phyloP scores from a whole-genome alignment of 1,140 invertebrate species.

The Saccostrea glomerata region DNA sequence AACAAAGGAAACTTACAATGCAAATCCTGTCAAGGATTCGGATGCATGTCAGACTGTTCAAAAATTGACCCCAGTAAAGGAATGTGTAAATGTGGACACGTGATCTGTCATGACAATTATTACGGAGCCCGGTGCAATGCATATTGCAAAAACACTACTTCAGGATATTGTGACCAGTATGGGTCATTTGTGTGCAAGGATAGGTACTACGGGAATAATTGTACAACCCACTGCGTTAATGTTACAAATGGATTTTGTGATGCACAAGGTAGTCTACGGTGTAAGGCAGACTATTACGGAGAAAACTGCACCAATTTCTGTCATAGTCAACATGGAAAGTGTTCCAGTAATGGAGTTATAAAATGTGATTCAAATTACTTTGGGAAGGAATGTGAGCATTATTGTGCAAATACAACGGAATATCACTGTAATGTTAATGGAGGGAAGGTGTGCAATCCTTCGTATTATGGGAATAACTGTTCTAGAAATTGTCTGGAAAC shows the following conservation, averaged over 20 bases:
- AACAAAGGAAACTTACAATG: neutral
- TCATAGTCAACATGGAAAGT: neutral
- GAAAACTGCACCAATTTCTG: neutral
- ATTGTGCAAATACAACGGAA: neutral
- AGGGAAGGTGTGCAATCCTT: neutral
- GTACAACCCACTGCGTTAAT: constrained; percentile 4
- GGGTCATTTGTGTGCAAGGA: neutral
- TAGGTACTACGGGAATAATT: neutral
- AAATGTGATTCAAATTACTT: neutral
- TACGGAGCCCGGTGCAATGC: neutral
- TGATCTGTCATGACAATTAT: neutral
- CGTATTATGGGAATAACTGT: neutral
- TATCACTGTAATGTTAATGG: neutral
- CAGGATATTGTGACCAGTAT: neutral
- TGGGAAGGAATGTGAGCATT: neutral
- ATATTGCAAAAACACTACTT: neutral
- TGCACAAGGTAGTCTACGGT: neutral
- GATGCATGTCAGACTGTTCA: neutral
- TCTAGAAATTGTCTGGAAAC: neutral
- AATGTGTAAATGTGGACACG: neutral
- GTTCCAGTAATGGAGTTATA: neutral
- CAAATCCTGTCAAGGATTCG: neutral
- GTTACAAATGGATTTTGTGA: neutral
- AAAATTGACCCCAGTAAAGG: neutral
- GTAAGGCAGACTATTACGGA: neutral